Conservation (phyloP, 2,888 invertebrate genomes). For the Nemotelus pantherinus region DNA sequence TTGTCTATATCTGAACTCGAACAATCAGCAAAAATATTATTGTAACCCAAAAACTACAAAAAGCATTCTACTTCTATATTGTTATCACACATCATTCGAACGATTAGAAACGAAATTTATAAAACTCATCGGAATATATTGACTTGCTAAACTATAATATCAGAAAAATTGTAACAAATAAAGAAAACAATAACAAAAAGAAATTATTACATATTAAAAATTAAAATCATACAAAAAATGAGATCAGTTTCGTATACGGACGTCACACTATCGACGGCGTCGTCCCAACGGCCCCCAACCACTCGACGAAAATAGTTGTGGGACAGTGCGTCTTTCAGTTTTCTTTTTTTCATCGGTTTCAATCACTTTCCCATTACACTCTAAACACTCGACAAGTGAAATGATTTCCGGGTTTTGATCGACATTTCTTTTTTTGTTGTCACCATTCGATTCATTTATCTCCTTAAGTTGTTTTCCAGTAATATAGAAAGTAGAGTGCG, state of each 20-base stretch:
- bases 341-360: constrained; percentile 46
- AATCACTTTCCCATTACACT: constrained; percentile 9
- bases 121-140: not conserved
- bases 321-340: constrained; percentile 63
- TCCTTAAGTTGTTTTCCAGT: constrained; percentile 49
- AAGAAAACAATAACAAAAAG: not conserved
- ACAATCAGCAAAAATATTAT: too few relatives aligned
- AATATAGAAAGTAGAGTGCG: constrained; percentile 66
- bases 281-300: constrained; percentile 67
- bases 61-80: too few relatives aligned
- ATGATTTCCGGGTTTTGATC: constrained; percentile 25
- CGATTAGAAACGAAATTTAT: not conserved
- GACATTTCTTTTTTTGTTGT: constrained; percentile 27
- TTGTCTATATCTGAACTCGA: too few relatives aligned
- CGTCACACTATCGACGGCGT: constrained; percentile 11
- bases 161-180: constrained; percentile 24
- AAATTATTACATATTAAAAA: constrained; percentile 23
- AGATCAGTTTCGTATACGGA: constrained; percentile 15
- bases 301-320: constrained; percentile 67
- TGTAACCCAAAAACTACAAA: too few relatives aligned
- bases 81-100: too few relatives aligned
- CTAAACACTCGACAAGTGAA: constrained; percentile 29
- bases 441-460: constrained; percentile 33
- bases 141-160: constrained; percentile 7
- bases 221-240: constrained; percentile 28